Evolutionary conservation across 1,140 invertebrate species (phyloP).

Genomic region (Cotesia typhae): DNA sequence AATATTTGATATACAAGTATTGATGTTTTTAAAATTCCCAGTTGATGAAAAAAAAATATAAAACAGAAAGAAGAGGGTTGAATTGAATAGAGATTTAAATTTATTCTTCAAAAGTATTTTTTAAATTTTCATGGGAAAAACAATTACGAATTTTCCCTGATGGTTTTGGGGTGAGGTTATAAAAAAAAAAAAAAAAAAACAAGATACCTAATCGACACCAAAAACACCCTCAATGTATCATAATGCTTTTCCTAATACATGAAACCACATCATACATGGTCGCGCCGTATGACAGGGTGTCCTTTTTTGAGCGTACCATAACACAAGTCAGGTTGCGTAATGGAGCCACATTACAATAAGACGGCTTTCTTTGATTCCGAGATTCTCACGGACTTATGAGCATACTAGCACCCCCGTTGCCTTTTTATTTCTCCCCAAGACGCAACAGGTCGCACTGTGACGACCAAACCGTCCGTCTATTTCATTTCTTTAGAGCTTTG

Average conservation of each 20-base stretch:
- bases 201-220: neutral
- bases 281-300: conserved; percentile 40
- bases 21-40: too few relatives aligned
- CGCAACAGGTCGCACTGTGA: conserved; percentile 56
- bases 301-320: conserved; percentile 33
- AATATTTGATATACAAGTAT: too few relatives aligned
- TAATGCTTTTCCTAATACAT: neutral
- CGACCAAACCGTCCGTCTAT: conserved; percentile 44
- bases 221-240: neutral
- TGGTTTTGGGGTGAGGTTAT: neutral
- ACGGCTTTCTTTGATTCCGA: conserved; percentile 55
- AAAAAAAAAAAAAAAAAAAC: neutral
- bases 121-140: too few relatives aligned
- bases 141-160: too few relatives aligned
- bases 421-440: conserved; percentile 39
- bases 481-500: neutral
- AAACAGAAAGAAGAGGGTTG: too few relatives aligned
- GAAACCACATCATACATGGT: neutral
- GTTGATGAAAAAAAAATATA: too few relatives aligned
- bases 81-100: too few relatives aligned
- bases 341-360: conserved; percentile 54
- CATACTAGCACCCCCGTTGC: conserved; percentile 40
- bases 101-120: too few relatives aligned
- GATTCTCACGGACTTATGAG: conserved; percentile 52
- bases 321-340: conserved; percentile 57